Base-by-base conservation (phyloP, 2,113 vertebrate species). In the Pelmatolapia mariae region DNA sequence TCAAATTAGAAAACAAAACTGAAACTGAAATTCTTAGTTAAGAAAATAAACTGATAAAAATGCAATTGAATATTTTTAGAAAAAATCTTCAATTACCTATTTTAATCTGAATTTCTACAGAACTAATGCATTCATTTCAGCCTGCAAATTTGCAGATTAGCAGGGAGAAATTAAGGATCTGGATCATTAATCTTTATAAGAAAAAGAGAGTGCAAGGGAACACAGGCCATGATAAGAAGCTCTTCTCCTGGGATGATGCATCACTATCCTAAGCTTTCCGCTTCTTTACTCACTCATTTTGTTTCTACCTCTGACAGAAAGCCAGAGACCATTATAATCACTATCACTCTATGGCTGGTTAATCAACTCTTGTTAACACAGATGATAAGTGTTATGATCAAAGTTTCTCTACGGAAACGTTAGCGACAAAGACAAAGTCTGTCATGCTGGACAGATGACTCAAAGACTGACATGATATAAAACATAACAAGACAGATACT, bases 111-210 rank as follows among this genome's bases (percentile, higher is more conserved):
- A 78, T 50, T 31, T 78, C 26, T 50, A n/a, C 6, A 78, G 16
- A 52, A 78, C 26, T 19, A 78, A 50, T 50, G 73, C 16, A 31
- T 50, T 78, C 4, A 52, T 31, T 78, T 78, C 16, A 78, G 26
- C 10, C 24, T 50, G 43, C 71, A 78, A 78, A 78, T 52, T 18
- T n/a, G 16, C 73, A 50, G 24, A 73, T 73, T 11, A 78, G 2
- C 24, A 52, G 73, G 18, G 26, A 78, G 7, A 78, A 78, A 31
- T 78, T 78, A 78, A 78, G 26, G 78, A 22, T 78, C 38, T 57
- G 83, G 88, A 43, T 61, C 82, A 94, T 93, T 91, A 80, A 92
- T 94, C 92, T 94, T 83, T 29, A 89, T 89, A 81, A 91, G 79
- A 45, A 78, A 80, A 83, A 85, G 54, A 78, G 50, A 80, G 81